These are phyloP conservation scores for Aphrophora alni DNA, from an alignment of 2,888 invertebrate species.

Conservation along the genomic window DNA sequence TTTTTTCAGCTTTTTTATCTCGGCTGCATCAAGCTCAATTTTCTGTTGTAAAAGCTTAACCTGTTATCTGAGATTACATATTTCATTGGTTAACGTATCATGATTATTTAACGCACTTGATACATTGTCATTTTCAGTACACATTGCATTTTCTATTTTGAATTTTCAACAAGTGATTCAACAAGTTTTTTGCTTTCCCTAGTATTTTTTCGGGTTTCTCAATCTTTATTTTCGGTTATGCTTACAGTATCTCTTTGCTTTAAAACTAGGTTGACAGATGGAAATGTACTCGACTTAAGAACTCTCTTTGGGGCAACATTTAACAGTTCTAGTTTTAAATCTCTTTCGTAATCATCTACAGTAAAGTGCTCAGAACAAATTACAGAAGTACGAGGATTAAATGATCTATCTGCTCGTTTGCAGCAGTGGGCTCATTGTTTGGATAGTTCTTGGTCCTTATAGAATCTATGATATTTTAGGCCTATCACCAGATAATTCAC, in stretches of 20 bases:
- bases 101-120: background rate
- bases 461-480: slow-evolving; percentile 26
- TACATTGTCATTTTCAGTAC: background rate
- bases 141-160: background rate
- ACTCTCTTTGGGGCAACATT: slow-evolving; percentile 11
- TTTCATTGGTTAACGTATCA: background rate
- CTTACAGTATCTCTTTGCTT: background rate
- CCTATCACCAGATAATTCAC: background rate
- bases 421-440: slow-evolving; percentile 23
- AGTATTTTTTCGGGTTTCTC: background rate
- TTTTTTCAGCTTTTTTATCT: slow-evolving; percentile 12
- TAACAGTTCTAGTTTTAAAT: slow-evolving; percentile 23
- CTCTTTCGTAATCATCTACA: slow-evolving; percentile 22
- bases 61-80: background rate
- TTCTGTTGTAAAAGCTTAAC: background rate
- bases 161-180: background rate
- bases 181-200: slow-evolving; percentile 9
- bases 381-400: background rate
- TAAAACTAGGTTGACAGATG: slow-evolving; percentile 11
- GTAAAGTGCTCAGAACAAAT: slow-evolving; percentile 30
- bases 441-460: slow-evolving; percentile 9
- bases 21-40: background rate
- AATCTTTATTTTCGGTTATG: background rate
- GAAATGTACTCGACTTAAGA: slow-evolving; percentile 20
- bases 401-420: slow-evolving; percentile 9